Base-by-base conservation (phyloP, 2,888 invertebrate species). In the Thyatira batis region DNA sequence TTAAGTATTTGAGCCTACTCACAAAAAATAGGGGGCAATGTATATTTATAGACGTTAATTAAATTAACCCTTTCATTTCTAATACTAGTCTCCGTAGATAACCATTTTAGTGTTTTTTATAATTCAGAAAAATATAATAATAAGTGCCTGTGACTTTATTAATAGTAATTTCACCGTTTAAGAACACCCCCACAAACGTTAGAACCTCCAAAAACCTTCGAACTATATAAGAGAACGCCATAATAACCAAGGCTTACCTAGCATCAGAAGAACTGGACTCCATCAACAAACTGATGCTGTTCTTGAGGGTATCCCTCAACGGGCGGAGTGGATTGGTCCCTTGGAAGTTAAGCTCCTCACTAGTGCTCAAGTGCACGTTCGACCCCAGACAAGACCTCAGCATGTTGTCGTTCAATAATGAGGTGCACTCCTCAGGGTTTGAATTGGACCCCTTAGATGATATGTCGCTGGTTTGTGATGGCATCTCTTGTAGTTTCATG, bases 251-350 rank as follows among this genome's bases (percentile, higher is more conserved):
- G 17, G n/a, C 74, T 65, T 58, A 87, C 89, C 82, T 84, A 33
- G 71, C 68, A 9, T 77, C 69, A 0, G 83, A 82, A 1, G 86
- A 78, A 13, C 65, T 72, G 0, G 90, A 87, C 49, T 85, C 91
- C 89, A 91, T 88, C 1, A 92, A 73, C 25, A 92, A 61, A 57
- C 84, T 88, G 60, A 92, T 91, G 55, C 90, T 90, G 54, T 92
- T 89, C 69, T 91, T 91, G 49, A 92, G 64, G 0, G 92, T 80
- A 23, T 92, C 92, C n/a, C 92, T 72, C 6, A 92, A 67, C 0
- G 91, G 87, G 3, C 84, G 73, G 46, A 92, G 66, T 0, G 91
- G 92, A 61, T 91, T 91, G 10, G 61, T 52, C 0, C 89, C 89
- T 2, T 76, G 76, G 20, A 89, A 54, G 67, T 84, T 82, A 20